These are phyloP conservation scores for Blastobasis lacticolella DNA, from an alignment of 2,888 invertebrate genomes.

Conservation along the genomic window DNA sequence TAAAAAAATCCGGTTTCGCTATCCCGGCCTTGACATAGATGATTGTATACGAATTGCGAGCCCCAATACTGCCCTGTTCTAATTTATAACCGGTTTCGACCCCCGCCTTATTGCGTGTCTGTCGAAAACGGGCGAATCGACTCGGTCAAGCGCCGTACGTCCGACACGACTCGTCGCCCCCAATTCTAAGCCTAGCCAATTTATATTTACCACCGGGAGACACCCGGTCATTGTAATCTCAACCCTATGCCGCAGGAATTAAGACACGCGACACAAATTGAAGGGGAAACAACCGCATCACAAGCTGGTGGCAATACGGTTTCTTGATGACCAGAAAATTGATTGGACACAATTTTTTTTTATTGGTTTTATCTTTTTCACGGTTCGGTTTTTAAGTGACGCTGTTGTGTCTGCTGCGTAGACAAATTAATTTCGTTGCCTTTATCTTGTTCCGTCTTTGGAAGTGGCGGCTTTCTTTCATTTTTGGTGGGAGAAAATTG, in stretches of 20 bases:
- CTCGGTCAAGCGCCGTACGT: constrained; percentile 1
- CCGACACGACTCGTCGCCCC: constrained; percentile 8
- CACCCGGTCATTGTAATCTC: not conserved
- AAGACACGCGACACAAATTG: too few species aligned
- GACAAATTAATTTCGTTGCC: not conserved
- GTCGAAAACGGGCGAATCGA: constrained; percentile 6
- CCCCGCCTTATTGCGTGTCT: not conserved
- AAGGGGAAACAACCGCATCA: too few species aligned
- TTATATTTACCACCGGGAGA: constrained; percentile 1
- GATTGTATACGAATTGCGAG: too few species aligned
- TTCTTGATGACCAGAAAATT: constrained; percentile 41
- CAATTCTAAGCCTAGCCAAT: constrained; percentile 4
- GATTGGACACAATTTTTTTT: constrained; percentile 39
- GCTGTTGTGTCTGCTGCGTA: constrained; percentile 13
- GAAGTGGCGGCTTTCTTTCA: not conserved
- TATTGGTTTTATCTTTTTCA: constrained; percentile 28
- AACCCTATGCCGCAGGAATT: too few species aligned
- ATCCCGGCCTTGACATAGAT: too few species aligned
- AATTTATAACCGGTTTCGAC: too few species aligned
- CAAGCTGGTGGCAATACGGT: constrained; percentile 16
- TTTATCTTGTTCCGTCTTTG: too few species aligned
- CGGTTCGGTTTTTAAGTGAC: constrained; percentile 23
- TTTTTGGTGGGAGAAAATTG: not conserved
- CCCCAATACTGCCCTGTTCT: too few species aligned
- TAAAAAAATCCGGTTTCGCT: too few species aligned